Percentiles rank a stretch among this genome's conserved stretches.
Conservation (phyloP, 1,140 invertebrate genomes). For the Cydia strobilella region DNA sequence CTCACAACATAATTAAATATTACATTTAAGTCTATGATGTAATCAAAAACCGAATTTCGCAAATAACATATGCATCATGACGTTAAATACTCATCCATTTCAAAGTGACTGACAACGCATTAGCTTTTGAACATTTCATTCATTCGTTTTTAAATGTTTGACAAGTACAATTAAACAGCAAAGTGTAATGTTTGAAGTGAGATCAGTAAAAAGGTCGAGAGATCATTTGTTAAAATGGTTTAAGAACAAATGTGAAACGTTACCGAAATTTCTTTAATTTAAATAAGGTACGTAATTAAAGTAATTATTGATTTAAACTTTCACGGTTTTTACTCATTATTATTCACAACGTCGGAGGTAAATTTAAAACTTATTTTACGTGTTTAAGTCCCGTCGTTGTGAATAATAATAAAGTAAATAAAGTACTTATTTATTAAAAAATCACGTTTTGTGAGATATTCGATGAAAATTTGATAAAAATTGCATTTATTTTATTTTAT, state of each 20-base stretch:
- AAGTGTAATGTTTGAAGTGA: conserved; percentile 18
- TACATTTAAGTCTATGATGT: background rate
- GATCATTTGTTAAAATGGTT: conserved; percentile 18
- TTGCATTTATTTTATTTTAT: no score
- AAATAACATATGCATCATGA: conserved; percentile 38
- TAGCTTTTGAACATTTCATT: conserved; percentile 40
- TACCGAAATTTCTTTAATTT: background rate
- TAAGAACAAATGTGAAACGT: conserved; percentile 4
- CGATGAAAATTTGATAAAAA: no score
- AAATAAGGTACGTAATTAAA: no score
- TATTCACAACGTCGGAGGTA: no score
- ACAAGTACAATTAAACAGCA: conserved; percentile 32
- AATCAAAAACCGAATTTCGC: conserved; percentile 42
- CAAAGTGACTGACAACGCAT: conserved; percentile 56
- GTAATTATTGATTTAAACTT: no score
- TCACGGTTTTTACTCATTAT: no score
- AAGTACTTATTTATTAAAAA: no score
- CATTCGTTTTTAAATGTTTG: conserved; percentile 40
- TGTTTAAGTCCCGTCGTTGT: no score
- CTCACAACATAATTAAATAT: conserved; percentile 4
- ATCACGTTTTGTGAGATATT: no score
- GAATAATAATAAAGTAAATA: no score
- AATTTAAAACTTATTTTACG: no score
- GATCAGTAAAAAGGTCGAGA: conserved; percentile 9
- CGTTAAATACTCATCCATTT: conserved; percentile 35